These are phyloP conservation scores for Aythya baeri DNA, from an alignment of 2,113 vertebrate species.

Conservation along the genomic window DNA sequence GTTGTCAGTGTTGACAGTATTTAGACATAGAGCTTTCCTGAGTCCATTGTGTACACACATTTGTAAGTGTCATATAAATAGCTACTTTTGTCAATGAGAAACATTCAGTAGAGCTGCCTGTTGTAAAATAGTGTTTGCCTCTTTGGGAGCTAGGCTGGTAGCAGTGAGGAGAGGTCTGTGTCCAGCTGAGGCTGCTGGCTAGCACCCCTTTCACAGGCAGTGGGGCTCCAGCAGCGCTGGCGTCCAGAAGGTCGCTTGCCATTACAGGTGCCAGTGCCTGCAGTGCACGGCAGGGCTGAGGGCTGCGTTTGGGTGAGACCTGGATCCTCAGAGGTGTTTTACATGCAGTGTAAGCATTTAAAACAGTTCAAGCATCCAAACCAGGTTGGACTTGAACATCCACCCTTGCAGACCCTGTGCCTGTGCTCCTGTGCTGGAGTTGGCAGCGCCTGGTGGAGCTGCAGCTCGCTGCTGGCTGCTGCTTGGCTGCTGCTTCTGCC, in stretches of 20 bases:
- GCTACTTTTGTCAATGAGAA: neutral
- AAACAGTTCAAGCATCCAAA: neutral
- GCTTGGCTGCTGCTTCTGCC: neutral
- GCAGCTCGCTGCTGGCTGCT: accelerated
- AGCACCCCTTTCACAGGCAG: neutral
- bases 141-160: neutral
- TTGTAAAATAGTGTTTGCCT: neutral
- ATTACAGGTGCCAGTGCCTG: neutral
- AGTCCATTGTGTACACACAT: neutral
- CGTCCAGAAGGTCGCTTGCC: accelerated
- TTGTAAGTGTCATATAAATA: neutral
- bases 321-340: neutral
- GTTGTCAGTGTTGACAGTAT: neutral
- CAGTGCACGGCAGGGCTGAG: neutral
- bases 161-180: accelerated
- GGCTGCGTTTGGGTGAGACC: no score
- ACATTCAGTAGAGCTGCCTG: neutral
- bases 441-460: neutral
- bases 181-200: neutral
- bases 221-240: accelerated
- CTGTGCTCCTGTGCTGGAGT: accelerated
- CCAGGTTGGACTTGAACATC: neutral
- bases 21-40: neutral
- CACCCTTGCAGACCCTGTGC: accelerated
- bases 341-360: neutral